phyloP scores from a whole-genome alignment of 1,140 invertebrate genomes.

The Heliconius himera region DNA sequence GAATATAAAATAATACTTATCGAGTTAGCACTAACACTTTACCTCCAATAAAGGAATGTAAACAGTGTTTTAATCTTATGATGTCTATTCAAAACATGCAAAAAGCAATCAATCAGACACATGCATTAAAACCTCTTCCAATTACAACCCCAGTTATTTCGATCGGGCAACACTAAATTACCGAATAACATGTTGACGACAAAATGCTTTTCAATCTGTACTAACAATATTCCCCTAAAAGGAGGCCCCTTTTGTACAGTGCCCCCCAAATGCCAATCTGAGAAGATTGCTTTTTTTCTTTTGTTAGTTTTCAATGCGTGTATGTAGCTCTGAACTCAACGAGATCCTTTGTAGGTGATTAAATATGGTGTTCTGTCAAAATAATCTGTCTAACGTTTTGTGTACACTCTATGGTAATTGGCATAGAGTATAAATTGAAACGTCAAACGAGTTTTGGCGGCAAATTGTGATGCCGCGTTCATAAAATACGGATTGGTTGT shows the following conservation, averaged over 20 bases:
- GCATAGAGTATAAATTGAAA: conserved; percentile 49
- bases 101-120: conserved; percentile 77
- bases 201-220: conserved; percentile 77
- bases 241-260: conserved; percentile 65
- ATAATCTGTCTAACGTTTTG: conserved; percentile 38
- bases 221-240: conserved; percentile 75
- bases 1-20: no score
- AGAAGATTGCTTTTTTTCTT: conserved; percentile 80
- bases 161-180: conserved; percentile 75
- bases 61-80: conserved; percentile 24
- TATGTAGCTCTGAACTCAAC: conserved; percentile 66
- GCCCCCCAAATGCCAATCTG: conserved; percentile 76
- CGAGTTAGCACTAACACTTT: not conserved
- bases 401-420: conserved; percentile 39
- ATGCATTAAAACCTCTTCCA: conserved; percentile 70
- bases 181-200: conserved; percentile 77
- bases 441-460: conserved; percentile 41
- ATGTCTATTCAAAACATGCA: conserved; percentile 47
- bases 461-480: conserved; percentile 43
- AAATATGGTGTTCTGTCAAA: conserved; percentile 62
- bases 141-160: conserved; percentile 71
- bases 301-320: conserved; percentile 79
- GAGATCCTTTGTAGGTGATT: conserved; percentile 76
- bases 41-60: not conserved
- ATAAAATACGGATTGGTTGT: conserved; percentile 75